These are phyloP conservation scores for Pteruthius melanotis DNA, from an alignment of 2,113 vertebrate species.

Conservation along the genomic window DNA sequence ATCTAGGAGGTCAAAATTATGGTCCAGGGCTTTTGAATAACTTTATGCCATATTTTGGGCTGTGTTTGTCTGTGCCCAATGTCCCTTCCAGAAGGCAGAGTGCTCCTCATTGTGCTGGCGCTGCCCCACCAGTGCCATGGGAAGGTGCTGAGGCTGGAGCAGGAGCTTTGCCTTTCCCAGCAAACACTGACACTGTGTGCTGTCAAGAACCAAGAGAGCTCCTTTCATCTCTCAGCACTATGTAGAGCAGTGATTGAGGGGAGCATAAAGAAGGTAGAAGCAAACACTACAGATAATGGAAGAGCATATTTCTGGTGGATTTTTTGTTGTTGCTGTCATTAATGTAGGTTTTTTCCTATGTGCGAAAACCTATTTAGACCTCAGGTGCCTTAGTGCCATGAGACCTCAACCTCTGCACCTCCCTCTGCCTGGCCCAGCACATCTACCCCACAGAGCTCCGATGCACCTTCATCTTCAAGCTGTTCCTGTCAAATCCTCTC, in stretches of 20 bases:
- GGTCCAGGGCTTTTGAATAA: not conserved
- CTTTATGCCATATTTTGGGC: not conserved
- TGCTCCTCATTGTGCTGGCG: rapidly evolving
- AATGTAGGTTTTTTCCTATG: not conserved
- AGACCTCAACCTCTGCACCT: not conserved
- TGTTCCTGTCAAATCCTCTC: not conserved
- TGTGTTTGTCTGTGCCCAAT: not conserved
- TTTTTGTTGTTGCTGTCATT: not conserved
- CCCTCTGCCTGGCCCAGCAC: not conserved
- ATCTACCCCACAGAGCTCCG: not conserved
- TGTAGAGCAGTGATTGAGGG: not conserved
- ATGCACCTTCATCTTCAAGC: not conserved
- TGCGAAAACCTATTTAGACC: not conserved
- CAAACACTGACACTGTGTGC: rapidly evolving
- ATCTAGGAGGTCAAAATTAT: not conserved
- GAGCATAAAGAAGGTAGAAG: not conserved
- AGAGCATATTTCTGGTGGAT: not conserved
- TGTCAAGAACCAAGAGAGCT: not conserved
- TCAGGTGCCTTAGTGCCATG: not conserved
- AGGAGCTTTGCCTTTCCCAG: not conserved
- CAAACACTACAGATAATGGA: not conserved
- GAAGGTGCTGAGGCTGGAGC: not conserved
- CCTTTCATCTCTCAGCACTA: not conserved
- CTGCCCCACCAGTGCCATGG: rapidly evolving
- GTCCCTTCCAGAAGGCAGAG: not conserved